These are phyloP conservation scores for Chinchilla lanigera DNA, from an alignment of 2,113 vertebrate species.

Conservation along the genomic window DNA sequence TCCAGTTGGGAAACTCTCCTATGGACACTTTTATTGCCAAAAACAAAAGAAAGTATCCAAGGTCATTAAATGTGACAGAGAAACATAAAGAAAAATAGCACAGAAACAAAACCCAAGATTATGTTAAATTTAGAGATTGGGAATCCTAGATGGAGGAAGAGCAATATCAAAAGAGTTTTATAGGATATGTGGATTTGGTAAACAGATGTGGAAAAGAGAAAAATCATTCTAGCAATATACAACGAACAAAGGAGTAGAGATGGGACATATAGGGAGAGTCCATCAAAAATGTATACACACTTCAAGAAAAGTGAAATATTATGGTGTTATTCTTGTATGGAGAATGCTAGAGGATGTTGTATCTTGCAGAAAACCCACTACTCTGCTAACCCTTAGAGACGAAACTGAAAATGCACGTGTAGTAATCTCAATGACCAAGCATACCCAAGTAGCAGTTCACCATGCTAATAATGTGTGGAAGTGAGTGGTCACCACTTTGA, in stretches of 20 bases:
- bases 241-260: background rate
- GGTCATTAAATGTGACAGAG: background rate
- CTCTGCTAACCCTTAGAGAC: background rate
- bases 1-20: background rate
- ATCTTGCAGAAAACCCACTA: background rate
- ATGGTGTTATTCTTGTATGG: background rate
- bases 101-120: background rate
- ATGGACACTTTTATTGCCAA: background rate
- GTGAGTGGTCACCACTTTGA: background rate
- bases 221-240: background rate
- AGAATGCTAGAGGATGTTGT: background rate
- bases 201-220: background rate
- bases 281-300: background rate
- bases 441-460: background rate
- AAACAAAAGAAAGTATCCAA: background rate
- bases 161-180: background rate
- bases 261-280: background rate
- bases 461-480: background rate
- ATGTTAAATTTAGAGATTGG: background rate
- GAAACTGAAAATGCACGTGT: background rate
- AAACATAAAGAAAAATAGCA: background rate
- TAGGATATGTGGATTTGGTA: background rate
- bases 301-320: background rate
- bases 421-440: background rate
- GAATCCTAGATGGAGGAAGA: background rate